phyloP scores from a whole-genome alignment of 2,888 invertebrate species.

The Cheilosia vulpina region DNA sequence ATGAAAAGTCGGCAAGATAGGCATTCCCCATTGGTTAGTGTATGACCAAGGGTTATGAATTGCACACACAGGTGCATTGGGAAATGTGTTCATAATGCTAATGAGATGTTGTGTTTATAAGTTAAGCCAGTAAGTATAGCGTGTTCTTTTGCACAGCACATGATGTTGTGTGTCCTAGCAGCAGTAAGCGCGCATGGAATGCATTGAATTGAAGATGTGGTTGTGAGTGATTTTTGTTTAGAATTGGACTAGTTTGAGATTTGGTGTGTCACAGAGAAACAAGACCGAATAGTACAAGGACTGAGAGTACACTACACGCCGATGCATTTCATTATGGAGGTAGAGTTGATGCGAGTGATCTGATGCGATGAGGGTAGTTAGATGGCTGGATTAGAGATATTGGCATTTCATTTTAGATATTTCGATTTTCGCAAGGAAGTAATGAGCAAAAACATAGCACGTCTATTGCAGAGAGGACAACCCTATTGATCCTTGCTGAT shows the following conservation, averaged over 20 bases:
- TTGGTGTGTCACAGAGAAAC: not conserved
- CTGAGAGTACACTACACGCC: not conserved
- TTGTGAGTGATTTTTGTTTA: constrained; percentile 19
- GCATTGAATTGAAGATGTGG: constrained; percentile 7
- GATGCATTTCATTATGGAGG: not conserved
- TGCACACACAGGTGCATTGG: constrained; percentile 21
- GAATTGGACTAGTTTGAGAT: constrained; percentile 24
- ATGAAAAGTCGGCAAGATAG: constrained; percentile 57
- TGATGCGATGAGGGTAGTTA: not conserved
- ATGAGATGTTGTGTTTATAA: constrained; percentile 69
- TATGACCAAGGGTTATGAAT: constrained; percentile 22
- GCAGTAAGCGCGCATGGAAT: constrained; percentile 33
- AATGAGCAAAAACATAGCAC: too few species aligned
- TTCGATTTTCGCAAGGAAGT: too few species aligned
- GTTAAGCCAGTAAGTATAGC: constrained; percentile 40
- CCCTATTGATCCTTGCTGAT: too few species aligned
- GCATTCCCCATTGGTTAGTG: constrained; percentile 9
- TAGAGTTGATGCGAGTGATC: not conserved
- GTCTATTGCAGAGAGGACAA: too few species aligned
- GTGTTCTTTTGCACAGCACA: constrained; percentile 20
- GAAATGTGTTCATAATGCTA: constrained; percentile 61
- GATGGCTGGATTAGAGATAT: too few species aligned
- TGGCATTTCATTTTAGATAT: too few species aligned
- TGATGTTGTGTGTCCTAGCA: constrained; percentile 23
- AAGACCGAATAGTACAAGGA: not conserved